Evolutionary conservation across 2,797 vertebrate genomes (phyloP).

Genomic region (Pteropus rufus): DNA sequence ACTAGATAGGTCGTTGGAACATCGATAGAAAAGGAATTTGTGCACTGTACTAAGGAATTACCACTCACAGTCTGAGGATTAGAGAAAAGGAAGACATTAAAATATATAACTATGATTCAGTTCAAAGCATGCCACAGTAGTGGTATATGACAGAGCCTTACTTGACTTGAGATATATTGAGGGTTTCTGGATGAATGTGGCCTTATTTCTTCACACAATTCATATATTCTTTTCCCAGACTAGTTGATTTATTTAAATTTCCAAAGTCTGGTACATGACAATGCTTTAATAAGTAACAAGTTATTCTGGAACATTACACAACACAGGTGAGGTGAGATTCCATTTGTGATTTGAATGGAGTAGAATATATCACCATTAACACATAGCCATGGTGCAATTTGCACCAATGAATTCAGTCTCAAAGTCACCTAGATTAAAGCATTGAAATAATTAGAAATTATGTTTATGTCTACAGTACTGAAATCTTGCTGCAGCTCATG

Average conservation of each 20-base stretch:
- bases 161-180: not conserved
- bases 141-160: not conserved
- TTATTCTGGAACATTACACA: not conserved
- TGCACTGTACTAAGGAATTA: not conserved
- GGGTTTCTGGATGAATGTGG: not conserved
- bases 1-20: not conserved
- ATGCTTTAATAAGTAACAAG: constrained; percentile 20
- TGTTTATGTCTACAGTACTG: constrained; percentile 38
- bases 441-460: constrained; percentile 57
- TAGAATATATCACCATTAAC: constrained; percentile 22
- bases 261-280: not conserved
- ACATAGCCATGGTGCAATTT: not conserved
- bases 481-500: constrained; percentile 7
- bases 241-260: constrained; percentile 23
- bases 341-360: not conserved
- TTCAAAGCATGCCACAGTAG: not conserved
- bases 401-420: not conserved
- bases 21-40: not conserved
- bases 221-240: not conserved
- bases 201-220: not conserved
- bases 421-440: constrained; percentile 11
- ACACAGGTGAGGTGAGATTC: not conserved
- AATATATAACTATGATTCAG: not conserved
- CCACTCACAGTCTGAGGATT: not conserved
- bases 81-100: not conserved